phyloP scores from a whole-genome alignment of 2,888 invertebrate species.

The Trichacis sp. region DNA sequence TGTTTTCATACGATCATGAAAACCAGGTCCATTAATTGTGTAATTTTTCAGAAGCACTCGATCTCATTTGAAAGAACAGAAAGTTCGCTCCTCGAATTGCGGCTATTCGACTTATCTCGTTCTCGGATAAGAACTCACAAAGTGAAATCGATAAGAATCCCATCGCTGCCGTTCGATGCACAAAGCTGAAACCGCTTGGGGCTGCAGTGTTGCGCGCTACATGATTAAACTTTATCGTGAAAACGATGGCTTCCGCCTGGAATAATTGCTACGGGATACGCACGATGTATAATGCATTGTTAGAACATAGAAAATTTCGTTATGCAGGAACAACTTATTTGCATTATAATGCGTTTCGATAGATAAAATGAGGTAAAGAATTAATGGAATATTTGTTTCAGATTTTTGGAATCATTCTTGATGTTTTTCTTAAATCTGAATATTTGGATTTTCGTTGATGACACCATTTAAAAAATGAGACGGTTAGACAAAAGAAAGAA shows the following conservation, averaged over 20 bases:
- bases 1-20: conserved; percentile 11
- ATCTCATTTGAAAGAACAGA: conserved; percentile 23
- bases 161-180: conserved; percentile 18
- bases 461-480: too few relatives aligned
- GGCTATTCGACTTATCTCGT: conserved; percentile 30
- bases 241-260: conserved; percentile 26
- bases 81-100: conserved; percentile 25
- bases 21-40: conserved; percentile 23
- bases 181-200: conserved; percentile 23
- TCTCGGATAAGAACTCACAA: conserved; percentile 28
- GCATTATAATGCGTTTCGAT: too few relatives aligned
- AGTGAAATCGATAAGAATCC: conserved; percentile 40
- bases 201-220: conserved; percentile 15
- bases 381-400: too few relatives aligned
- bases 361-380: too few relatives aligned
- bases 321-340: too few relatives aligned
- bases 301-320: too few relatives aligned
- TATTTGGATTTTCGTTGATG: too few relatives aligned
- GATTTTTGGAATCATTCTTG: too few relatives aligned
- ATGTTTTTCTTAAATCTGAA: too few relatives aligned
- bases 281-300: too few relatives aligned
- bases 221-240: conserved; percentile 38
- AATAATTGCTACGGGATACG: conserved; percentile 25
- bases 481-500: too few relatives aligned
- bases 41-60: conserved; percentile 16